A percentile compares a stretch with the other conserved stretches of the same genome.
These are phyloP conservation scores for Podabrus alpinus DNA, from an alignment of 2,888 invertebrate genomes.

Conservation along the genomic window DNA sequence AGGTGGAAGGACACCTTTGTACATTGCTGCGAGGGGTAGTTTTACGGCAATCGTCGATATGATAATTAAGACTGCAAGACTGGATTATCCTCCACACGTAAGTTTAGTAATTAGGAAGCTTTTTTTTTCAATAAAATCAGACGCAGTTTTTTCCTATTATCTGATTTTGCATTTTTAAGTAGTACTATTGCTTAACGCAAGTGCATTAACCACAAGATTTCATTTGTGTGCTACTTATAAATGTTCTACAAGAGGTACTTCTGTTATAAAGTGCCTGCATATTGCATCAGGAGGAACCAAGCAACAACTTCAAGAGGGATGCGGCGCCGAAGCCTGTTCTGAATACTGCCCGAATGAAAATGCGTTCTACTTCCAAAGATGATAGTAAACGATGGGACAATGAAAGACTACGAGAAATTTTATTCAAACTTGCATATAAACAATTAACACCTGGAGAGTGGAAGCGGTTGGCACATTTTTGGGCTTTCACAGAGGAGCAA, in stretches of 20 bases:
- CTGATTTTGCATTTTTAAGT: conserved; percentile 23
- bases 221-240: conserved; percentile 29
- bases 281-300: conserved; percentile 44
- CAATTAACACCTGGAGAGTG: conserved; percentile 67
- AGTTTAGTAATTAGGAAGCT: conserved; percentile 35
- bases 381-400: conserved; percentile 42
- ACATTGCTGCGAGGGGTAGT: conserved; percentile 79
- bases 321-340: conserved; percentile 43
- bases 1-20: conserved; percentile 71
- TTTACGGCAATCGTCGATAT: conserved; percentile 83
- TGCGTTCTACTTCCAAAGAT: conserved; percentile 41
- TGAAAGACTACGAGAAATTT: conserved; percentile 56
- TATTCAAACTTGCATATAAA: conserved; percentile 63
- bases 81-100: conserved; percentile 68
- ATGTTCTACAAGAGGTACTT: conserved; percentile 29
- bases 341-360: conserved; percentile 43
- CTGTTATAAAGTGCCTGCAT: conserved; percentile 32
- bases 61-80: conserved; percentile 75
- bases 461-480: conserved; percentile 67
- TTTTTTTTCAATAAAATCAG: background rate
- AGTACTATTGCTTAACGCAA: conserved; percentile 21
- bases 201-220: conserved; percentile 11
- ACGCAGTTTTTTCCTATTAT: background rate
- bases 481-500: conserved; percentile 72
- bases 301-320: conserved; percentile 33